These are phyloP conservation scores for Chiloscyllium plagiosum DNA, from an alignment of 2,113 vertebrate genomes.

Conservation along the genomic window DNA sequence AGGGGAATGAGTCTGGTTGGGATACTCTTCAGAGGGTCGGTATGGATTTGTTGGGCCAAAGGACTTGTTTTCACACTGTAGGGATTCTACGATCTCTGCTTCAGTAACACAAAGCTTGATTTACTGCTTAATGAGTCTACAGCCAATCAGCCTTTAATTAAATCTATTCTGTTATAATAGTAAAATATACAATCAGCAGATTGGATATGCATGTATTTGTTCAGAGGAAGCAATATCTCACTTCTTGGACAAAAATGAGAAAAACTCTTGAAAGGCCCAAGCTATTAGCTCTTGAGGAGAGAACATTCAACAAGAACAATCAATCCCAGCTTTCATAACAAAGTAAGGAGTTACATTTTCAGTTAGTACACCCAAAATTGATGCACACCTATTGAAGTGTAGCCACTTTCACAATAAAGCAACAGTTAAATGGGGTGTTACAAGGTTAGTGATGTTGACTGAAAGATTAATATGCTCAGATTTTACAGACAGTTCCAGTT, in stretches of 20 bases:
- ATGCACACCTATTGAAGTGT: neutral
- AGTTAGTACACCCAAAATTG: neutral
- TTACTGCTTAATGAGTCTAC: neutral
- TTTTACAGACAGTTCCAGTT: too few species aligned
- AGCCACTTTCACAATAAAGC: neutral
- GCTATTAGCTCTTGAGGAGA: neutral
- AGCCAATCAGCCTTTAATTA: neutral
- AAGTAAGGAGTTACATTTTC: neutral
- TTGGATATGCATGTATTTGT: neutral
- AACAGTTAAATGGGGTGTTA: neutral
- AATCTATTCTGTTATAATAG: neutral
- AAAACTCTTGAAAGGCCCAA: neutral
- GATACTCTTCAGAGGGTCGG: too few species aligned
- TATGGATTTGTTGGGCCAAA: too few species aligned
- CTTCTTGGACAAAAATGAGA: neutral
- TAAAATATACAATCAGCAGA: neutral
- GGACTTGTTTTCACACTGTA: too few species aligned
- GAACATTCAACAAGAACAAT: neutral
- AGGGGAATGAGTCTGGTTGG: too few species aligned
- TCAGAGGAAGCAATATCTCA: neutral
- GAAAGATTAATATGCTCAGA: neutral
- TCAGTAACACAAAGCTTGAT: neutral
- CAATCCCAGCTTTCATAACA: neutral
- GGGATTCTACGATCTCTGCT: neutral
- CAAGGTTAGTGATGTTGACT: neutral